Conservation (phyloP, 1,140 invertebrate species). For the Anastatus disparis region DNA sequence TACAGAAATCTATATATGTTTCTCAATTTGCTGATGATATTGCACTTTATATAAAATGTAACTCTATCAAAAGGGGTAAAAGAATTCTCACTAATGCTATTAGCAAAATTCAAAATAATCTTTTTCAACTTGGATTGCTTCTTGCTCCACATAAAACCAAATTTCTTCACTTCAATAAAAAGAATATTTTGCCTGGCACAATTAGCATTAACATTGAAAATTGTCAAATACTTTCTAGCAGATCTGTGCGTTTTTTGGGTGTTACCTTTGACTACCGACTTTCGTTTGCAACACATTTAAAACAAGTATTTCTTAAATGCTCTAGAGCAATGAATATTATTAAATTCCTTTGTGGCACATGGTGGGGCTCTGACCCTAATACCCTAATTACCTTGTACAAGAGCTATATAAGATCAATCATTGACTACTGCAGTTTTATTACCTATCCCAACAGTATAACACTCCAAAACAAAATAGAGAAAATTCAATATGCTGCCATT, state of each 20-base stretch:
- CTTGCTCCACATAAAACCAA: neutral
- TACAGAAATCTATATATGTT: neutral
- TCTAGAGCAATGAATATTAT: neutral
- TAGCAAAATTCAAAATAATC: neutral
- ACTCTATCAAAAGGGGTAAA: neutral
- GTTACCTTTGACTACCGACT: neutral
- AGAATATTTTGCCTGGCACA: neutral
- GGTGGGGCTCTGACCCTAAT: neutral
- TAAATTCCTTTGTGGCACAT: constrained; percentile 13
- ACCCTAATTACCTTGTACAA: neutral
- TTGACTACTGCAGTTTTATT: too few species aligned
- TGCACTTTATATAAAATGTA: neutral
- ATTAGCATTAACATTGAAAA: neutral
- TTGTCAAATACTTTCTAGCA: neutral
- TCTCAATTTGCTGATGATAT: neutral
- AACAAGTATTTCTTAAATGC: neutral
- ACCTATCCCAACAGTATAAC: neutral
- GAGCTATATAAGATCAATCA: too few species aligned
- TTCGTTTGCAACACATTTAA: neutral
- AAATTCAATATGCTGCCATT: constrained; percentile 12
- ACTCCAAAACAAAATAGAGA: neutral
- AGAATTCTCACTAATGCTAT: neutral
- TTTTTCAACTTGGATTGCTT: neutral
- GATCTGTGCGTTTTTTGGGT: neutral
- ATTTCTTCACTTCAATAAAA: neutral